Base-by-base conservation (phyloP, 2,797 vertebrate genomes). In the Argya squamiceps region DNA sequence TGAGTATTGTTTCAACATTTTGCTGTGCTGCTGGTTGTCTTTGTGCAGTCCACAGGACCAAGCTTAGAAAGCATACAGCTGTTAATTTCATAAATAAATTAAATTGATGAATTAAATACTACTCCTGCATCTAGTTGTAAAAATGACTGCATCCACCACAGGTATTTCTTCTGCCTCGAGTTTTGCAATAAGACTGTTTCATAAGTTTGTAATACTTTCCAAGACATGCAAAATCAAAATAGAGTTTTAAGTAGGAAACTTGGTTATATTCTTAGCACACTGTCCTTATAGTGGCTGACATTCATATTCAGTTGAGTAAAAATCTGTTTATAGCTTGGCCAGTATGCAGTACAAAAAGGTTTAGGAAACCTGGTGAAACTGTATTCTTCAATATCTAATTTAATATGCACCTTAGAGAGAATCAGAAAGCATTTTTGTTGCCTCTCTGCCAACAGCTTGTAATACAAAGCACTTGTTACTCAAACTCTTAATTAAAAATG, bases 401-500 rank as follows among this genome's bases (percentile, higher is more conserved):
- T 76, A 63, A 82, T 50, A 37, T 50, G 44, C 32, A 16, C 27
- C 13, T 89, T 94, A 73, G 62, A 79, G 59, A 90, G 63, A 93
- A 76, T 81, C 22, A 63, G 65, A 89, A 88, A 86, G 65, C 52
- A 52, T 88, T 84, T 59, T 64, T 89, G 12, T 84, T 94, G 82
- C 87, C 22, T 78, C 65, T 81, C 29, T 93, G 80, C 89, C 85
- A 93, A 67, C 59, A 76, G 37, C 70, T 86, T 76, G 59, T 93
- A 94, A 75, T 47, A 92, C 77, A 84, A 88, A 90, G 80, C 59
- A 79, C 65, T 90, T 96, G 84, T 92, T 93, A 84, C 58, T 94
- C 60, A 77, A 76, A 63, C 92, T 95, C 83, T 93, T 94, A 92
- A 96, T 94, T 96, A 94, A 88, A 84, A 92, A 92, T 76, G 96